Conservation (phyloP, 2,113 vertebrate species). For the Hyperoodon ampullatus region DNA sequence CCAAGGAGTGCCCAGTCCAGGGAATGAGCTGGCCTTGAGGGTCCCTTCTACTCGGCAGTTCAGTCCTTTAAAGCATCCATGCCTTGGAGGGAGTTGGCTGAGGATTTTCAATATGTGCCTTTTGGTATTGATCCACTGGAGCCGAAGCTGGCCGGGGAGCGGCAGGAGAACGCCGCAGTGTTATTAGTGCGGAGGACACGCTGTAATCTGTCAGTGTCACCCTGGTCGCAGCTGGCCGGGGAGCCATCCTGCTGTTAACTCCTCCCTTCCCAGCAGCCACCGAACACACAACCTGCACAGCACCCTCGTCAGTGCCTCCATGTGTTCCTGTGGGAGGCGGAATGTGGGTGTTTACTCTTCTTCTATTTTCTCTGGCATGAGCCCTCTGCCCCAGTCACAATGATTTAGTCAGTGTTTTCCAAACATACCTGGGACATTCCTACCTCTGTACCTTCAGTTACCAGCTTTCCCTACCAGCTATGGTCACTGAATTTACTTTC, state of each 20-base stretch:
- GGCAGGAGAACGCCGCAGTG: constrained; percentile 53
- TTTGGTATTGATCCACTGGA: constrained; percentile 13
- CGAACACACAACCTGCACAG: rapidly evolving
- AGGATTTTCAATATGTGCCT: background rate
- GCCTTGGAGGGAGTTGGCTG: background rate
- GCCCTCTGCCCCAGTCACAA: background rate
- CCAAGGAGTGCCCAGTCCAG: background rate
- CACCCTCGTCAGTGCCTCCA: rapidly evolving
- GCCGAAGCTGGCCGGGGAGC: constrained; percentile 29
- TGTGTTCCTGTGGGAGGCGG: background rate
- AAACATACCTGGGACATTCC: background rate
- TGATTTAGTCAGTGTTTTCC: background rate
- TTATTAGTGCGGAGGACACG: constrained; percentile 70
- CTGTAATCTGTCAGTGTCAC: constrained; percentile 54
- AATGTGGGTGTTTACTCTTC: too few relatives aligned
- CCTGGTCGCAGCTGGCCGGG: constrained; percentile 51
- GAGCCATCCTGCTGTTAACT: constrained; percentile 53
- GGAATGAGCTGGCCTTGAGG: background rate
- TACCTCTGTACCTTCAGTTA: background rate
- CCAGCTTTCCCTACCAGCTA: background rate
- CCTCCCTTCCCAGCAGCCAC: constrained; percentile 27
- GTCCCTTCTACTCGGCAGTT: background rate
- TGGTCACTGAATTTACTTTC: background rate
- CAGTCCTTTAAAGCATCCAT: background rate
- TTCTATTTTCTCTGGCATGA: background rate